Conservation (phyloP, 2,888 invertebrate genomes). For the Caenorhabditis plicata region DNA sequence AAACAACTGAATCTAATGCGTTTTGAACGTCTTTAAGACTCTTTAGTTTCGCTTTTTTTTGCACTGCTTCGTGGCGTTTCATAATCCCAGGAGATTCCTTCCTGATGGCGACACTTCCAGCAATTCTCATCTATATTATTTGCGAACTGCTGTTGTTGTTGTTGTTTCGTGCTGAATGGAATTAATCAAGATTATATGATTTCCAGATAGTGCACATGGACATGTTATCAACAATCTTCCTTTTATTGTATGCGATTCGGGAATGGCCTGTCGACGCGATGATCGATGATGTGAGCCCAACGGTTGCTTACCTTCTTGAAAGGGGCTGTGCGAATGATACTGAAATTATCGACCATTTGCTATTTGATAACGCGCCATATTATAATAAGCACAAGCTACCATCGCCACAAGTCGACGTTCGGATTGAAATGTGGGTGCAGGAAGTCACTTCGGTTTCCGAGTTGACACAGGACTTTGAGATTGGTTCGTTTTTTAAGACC, state of each 20-base stretch:
- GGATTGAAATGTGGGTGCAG: constrained; percentile 65
- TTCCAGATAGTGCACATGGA: too few relatives aligned
- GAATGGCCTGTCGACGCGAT: constrained; percentile 17
- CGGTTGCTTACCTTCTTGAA: constrained; percentile 27
- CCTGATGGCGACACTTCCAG: too few relatives aligned
- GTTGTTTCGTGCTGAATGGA: too few relatives aligned
- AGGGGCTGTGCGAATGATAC: constrained; percentile 63
- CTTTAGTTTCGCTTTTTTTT: too few relatives aligned
- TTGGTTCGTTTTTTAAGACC: constrained; percentile 38
- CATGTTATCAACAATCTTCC: constrained; percentile 30
- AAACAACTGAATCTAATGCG: too few relatives aligned
- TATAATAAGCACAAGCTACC: constrained; percentile 63
- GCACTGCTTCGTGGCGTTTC: too few relatives aligned
- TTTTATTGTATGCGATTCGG: constrained; percentile 25
- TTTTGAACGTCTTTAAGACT: too few relatives aligned
- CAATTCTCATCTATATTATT: too few relatives aligned
- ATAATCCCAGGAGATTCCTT: too few relatives aligned
- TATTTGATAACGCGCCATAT: constrained; percentile 52
- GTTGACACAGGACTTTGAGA: constrained; percentile 65
- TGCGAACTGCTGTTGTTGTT: too few relatives aligned
- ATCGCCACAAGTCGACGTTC: constrained; percentile 56
- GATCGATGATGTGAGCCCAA: constrained; percentile 27
- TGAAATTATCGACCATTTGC: constrained; percentile 62
- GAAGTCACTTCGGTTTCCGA: constrained; percentile 65
- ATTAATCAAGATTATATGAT: too few relatives aligned